These are phyloP conservation scores for Thaumatotibia leucotreta DNA, from an alignment of 1,140 invertebrate genomes.

Conservation along the genomic window DNA sequence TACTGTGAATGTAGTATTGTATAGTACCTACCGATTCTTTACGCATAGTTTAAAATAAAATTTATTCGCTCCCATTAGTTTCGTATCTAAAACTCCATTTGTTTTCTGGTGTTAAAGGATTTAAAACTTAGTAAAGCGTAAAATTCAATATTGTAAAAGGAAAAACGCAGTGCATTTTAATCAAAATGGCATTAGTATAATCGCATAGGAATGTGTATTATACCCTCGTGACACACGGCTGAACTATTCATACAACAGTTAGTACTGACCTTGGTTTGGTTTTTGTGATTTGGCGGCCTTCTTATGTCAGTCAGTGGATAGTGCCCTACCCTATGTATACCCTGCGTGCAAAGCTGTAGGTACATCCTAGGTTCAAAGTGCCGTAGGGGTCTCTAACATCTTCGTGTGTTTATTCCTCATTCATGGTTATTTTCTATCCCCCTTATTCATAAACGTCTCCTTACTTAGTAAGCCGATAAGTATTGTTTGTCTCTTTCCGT, in stretches of 20 bases:
- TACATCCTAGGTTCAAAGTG: too few relatives aligned
- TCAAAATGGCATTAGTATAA: conserved; percentile 72
- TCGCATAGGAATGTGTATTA: conserved; percentile 61
- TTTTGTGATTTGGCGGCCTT: too few relatives aligned
- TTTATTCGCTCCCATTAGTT: not conserved
- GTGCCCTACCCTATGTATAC: too few relatives aligned
- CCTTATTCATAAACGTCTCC: too few relatives aligned
- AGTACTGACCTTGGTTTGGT: not conserved
- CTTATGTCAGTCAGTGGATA: too few relatives aligned
- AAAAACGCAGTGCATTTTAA: conserved; percentile 58
- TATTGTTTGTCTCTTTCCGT: too few relatives aligned
- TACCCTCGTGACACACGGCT: conserved; percentile 36
- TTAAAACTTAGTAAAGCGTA: conserved; percentile 49
- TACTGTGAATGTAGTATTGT: too few relatives aligned
- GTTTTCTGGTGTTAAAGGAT: conserved; percentile 37
- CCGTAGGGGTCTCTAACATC: too few relatives aligned
- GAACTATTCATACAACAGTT: conserved; percentile 1
- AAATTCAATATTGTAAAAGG: conserved; percentile 70
- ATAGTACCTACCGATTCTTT: not conserved
- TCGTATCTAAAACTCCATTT: conserved; percentile 37
- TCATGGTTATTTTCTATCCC: too few relatives aligned
- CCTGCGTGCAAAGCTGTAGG: too few relatives aligned
- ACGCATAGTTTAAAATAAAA: not conserved
- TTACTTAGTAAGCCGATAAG: too few relatives aligned
- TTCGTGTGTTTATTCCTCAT: too few relatives aligned